phyloP scores from a whole-genome alignment of 2,888 invertebrate species.

The Dorcus parallelipipedus region DNA sequence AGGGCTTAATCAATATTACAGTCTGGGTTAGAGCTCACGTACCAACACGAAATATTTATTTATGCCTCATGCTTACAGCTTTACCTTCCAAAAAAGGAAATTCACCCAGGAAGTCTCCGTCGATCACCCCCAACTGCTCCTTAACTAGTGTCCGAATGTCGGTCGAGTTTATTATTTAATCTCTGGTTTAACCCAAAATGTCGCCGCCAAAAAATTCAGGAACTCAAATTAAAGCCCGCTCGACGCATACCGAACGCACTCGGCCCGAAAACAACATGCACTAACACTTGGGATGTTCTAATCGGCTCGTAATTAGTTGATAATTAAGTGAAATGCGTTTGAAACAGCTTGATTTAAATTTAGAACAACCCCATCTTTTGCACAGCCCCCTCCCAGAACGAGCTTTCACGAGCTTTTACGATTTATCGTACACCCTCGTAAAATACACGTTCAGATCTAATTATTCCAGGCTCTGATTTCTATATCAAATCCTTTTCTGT shows the following conservation, averaged over 20 bases:
- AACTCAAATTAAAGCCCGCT: conserved; percentile 13
- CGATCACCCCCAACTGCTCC: background rate
- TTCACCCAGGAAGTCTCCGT: background rate
- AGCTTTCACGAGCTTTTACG: conserved; percentile 31
- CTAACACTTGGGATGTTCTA: conserved; percentile 36
- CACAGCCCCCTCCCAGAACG: conserved; percentile 42
- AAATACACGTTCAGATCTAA: conserved; percentile 2
- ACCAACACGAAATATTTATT: conserved; percentile 19
- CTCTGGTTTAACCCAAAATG: conserved; percentile 3
- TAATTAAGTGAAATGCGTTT: conserved; percentile 43
- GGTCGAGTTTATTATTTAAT: background rate
- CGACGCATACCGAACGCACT: conserved; percentile 27
- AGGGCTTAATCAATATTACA: conserved; percentile 43
- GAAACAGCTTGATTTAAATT: conserved; percentile 45
- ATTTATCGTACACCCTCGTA: conserved; percentile 11
- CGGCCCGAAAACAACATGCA: conserved; percentile 35
- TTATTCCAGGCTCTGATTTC: no score
- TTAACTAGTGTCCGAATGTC: background rate
- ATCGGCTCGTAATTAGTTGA: conserved; percentile 40
- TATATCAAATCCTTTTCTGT: no score
- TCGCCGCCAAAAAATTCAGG: conserved; percentile 4
- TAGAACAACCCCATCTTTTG: conserved; percentile 41
- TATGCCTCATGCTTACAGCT: background rate
- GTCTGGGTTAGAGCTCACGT: conserved; percentile 31
- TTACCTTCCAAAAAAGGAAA: background rate